Percentiles rank a stretch among this genome's conserved stretches.
phyloP scores from a whole-genome alignment of 2,113 vertebrate species.

The Paradoxurus hermaphroditus region DNA sequence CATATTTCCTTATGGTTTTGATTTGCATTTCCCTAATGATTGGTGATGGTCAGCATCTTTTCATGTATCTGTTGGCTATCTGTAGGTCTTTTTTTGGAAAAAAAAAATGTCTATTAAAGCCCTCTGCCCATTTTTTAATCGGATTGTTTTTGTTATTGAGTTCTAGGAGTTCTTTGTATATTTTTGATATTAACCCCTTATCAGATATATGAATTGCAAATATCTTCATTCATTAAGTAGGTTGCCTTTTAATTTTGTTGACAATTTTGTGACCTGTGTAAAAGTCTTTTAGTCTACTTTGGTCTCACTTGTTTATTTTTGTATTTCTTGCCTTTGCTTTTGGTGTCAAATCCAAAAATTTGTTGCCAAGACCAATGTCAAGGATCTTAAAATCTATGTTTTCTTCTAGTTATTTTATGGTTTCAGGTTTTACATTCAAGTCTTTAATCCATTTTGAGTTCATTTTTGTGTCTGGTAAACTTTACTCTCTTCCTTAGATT shows the following conservation, averaged over 20 bases:
- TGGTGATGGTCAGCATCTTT: not conserved
- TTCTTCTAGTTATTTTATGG: not conserved
- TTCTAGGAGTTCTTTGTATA: not conserved
- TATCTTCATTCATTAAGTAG: not conserved
- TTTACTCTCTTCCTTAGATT: not conserved
- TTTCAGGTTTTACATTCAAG: not conserved
- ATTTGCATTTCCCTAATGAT: not conserved
- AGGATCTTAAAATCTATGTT: not conserved
- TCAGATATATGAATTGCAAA: not conserved
- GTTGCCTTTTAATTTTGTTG: not conserved
- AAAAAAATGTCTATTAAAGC: not conserved
- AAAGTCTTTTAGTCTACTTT: not conserved
- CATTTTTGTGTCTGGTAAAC: not conserved
- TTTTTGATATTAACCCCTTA: not conserved
- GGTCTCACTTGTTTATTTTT: not conserved
- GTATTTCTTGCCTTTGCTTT: not conserved
- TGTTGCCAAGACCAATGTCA: not conserved
- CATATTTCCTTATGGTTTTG: not conserved
- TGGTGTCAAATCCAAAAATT: not conserved
- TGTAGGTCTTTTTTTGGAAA: not conserved
- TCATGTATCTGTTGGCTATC: not conserved
- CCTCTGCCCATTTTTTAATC: not conserved
- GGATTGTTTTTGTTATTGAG: not conserved
- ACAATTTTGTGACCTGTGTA: not conserved
- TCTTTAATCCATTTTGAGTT: not conserved